A percentile compares a stretch with the other conserved stretches of the same genome.
phyloP scores from a whole-genome alignment of 2,113 vertebrate species.

The Athene noctua region DNA sequence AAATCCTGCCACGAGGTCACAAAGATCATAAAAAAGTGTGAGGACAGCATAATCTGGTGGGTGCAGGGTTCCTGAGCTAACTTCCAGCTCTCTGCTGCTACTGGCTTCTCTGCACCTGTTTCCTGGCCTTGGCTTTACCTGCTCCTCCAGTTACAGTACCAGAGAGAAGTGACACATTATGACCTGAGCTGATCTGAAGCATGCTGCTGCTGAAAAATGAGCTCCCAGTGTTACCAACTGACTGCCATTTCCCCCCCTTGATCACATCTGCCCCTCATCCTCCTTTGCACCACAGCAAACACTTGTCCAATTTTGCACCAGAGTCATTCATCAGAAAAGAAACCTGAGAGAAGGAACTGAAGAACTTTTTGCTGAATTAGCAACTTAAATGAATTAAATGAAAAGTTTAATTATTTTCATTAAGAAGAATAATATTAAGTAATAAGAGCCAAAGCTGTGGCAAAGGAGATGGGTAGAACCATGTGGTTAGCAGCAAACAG shows the following conservation, averaged over 20 bases:
- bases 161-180: background rate
- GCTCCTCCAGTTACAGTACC: background rate
- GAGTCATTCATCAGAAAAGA: background rate
- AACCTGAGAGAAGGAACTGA: background rate
- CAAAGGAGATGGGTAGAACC: background rate
- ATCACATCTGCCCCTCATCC: background rate
- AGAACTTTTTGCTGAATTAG: background rate
- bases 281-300: background rate
- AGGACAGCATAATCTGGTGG: background rate
- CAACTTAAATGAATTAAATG: background rate
- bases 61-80: background rate
- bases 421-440: no score
- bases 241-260: background rate
- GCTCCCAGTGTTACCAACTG: background rate
- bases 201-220: background rate
- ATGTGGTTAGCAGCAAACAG: background rate
- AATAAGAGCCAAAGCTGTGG: background rate
- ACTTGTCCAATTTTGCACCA: background rate
- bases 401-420: background rate
- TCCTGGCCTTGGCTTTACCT: background rate
- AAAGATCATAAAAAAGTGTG: fast-evolving
- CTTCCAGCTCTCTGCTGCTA: background rate
- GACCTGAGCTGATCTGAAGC: background rate
- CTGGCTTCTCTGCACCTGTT: background rate
- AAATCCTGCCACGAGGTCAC: background rate